phyloP scores from a whole-genome alignment of 2,113 vertebrate genomes.

The Machaerirhynchus nigripectus region DNA sequence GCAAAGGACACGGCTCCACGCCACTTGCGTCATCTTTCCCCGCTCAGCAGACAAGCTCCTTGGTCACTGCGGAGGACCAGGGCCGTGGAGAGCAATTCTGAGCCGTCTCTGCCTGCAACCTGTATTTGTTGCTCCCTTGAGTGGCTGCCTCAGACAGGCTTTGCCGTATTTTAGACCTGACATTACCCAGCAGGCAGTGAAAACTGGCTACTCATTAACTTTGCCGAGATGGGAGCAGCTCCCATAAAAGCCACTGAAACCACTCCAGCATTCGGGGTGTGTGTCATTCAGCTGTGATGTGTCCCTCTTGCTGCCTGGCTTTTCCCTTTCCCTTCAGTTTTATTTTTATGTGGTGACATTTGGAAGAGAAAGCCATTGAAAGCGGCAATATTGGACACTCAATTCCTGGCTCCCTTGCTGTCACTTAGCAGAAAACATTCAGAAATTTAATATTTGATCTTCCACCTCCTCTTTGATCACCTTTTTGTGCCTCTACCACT shows the following conservation, averaged over 20 bases:
- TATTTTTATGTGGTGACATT: conserved; percentile 43
- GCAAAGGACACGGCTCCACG: accelerated
- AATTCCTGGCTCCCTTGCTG: conserved; percentile 14
- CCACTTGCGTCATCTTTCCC: not conserved
- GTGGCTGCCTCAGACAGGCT: conserved; percentile 26
- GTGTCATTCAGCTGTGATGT: conserved; percentile 60
- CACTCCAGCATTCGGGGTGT: not conserved
- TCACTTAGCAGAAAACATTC: conserved; percentile 48
- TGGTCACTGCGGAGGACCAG: conserved; percentile 2
- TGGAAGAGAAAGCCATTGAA: conserved; percentile 33
- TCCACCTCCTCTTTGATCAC: conserved; percentile 43
- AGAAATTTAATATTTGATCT: conserved; percentile 53
- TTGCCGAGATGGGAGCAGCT: conserved; percentile 51
- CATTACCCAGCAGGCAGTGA: conserved; percentile 64
- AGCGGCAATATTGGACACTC: not conserved
- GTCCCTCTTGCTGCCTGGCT: conserved; percentile 28
- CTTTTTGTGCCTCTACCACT: not conserved
- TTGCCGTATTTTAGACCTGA: conserved; percentile 66
- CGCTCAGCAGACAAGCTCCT: not conserved
- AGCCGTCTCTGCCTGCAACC: not conserved
- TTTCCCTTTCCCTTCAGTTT: conserved; percentile 2
- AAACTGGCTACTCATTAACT: conserved; percentile 62
- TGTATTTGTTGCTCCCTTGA: conserved; percentile 28
- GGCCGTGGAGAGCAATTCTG: not conserved
- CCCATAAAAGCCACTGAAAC: conserved; percentile 64